Evolutionary conservation across 1,140 invertebrate species (phyloP).

Genomic region (Caenorhabditis latens): DNA sequence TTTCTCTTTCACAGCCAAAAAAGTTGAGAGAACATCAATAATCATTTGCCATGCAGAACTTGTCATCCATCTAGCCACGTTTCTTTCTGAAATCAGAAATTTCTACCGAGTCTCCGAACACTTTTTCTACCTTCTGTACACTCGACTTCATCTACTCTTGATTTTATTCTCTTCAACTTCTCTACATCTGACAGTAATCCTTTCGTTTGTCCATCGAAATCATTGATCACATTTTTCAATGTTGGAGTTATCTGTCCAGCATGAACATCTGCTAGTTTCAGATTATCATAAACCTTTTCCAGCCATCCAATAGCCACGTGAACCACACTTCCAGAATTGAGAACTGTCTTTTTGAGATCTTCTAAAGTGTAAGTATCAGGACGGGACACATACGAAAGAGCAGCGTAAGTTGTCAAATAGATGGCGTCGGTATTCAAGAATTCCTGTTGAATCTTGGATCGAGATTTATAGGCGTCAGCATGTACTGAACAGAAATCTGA

Average conservation of each 20-base stretch:
- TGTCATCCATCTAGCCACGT: slow-evolving; percentile 61
- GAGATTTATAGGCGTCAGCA: slow-evolving; percentile 56
- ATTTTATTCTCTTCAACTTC: slow-evolving; percentile 31
- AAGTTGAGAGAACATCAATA: slow-evolving; percentile 58
- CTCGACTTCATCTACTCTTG: slow-evolving; percentile 5
- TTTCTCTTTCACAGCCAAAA: slow-evolving; percentile 47
- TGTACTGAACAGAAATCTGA: slow-evolving; percentile 62
- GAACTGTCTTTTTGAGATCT: slow-evolving; percentile 54
- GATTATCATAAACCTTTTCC: slow-evolving; percentile 55
- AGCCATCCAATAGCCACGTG: slow-evolving; percentile 61
- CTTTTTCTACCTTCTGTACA: slow-evolving; percentile 5
- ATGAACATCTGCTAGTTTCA: slow-evolving; percentile 7
- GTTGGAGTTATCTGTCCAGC: slow-evolving; percentile 10
- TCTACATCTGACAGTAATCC: slow-evolving; percentile 47
- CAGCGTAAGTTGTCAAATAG: slow-evolving; percentile 60
- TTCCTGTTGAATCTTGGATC: slow-evolving; percentile 62
- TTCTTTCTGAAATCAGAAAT: slow-evolving; percentile 26
- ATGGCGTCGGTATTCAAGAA: slow-evolving; percentile 64
- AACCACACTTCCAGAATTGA: slow-evolving; percentile 57
- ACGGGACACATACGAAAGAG: slow-evolving; percentile 14
- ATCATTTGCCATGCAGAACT: slow-evolving; percentile 58
- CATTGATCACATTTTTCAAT: slow-evolving; percentile 33
- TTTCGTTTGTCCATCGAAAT: slow-evolving; percentile 27
- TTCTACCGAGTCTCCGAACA: background rate
- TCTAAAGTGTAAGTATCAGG: slow-evolving; percentile 22